These are phyloP conservation scores for Oligia strigilis DNA, from an alignment of 2,888 invertebrate genomes.

Conservation along the genomic window DNA sequence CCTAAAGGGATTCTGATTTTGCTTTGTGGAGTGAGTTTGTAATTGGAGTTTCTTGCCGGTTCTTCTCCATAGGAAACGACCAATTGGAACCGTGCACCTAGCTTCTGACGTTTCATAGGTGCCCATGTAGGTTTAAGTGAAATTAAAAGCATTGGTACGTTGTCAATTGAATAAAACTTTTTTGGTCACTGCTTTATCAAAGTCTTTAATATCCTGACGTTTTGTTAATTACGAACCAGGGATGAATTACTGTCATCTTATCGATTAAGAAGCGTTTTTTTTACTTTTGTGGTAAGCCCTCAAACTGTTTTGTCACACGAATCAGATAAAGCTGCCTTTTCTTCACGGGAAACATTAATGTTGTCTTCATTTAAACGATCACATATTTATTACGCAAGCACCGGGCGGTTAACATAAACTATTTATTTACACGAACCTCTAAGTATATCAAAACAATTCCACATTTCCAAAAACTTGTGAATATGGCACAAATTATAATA, in stretches of 20 bases:
- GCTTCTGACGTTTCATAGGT: too few relatives aligned
- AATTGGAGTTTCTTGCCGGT: too few relatives aligned
- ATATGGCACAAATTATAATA: conserved; percentile 33
- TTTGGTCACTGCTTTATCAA: too few relatives aligned
- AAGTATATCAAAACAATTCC: conserved; percentile 30
- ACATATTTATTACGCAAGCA: neutral
- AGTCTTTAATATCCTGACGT: neutral
- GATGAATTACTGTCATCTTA: neutral
- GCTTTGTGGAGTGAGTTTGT: neutral
- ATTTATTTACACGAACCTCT: conserved; percentile 23
- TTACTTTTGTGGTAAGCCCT: neutral
- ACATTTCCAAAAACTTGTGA: neutral
- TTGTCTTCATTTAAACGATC: conserved; percentile 5
- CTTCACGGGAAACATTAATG: conserved; percentile 9
- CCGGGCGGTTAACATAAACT: conserved; percentile 5
- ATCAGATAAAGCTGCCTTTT: neutral
- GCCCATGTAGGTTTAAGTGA: too few relatives aligned
- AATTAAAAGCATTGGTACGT: too few relatives aligned
- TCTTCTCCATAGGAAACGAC: too few relatives aligned
- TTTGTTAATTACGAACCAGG: neutral
- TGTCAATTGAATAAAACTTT: neutral
- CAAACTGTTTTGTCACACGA: neutral
- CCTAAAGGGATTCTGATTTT: conserved; percentile 38
- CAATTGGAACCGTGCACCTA: too few relatives aligned
- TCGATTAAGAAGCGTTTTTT: neutral